Evolutionary conservation across 53 echinoderm and acorn worm genomes (phyloP).

Genomic region (Hippasteria phrygiana): DNA sequence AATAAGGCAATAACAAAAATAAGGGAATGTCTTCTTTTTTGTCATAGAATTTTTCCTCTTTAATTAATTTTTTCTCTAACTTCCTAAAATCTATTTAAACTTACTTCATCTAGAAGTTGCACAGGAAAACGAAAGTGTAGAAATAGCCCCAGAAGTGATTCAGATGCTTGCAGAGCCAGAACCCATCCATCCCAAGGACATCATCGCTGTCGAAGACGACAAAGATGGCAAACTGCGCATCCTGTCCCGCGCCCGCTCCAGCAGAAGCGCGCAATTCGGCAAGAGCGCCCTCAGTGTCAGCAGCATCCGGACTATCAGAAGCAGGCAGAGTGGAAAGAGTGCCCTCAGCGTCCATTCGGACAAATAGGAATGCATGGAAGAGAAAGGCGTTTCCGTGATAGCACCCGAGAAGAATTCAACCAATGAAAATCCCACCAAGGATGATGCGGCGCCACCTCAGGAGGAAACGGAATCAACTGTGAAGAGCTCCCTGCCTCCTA

Average conservation of each 20-base stretch:
- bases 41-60: no score
- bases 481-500: not conserved
- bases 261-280: constrained; percentile 19
- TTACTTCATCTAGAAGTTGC: constrained; percentile 71
- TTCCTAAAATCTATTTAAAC: no score
- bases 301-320: constrained; percentile 5
- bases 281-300: constrained; percentile 21
- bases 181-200: constrained; percentile 59
- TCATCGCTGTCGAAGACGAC: constrained; percentile 69
- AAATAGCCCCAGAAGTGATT: constrained; percentile 70
- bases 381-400: not conserved
- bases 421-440: not conserved
- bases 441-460: not conserved
- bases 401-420: not conserved
- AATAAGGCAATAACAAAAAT: no score
- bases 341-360: not conserved
- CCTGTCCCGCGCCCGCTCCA: constrained; percentile 55
- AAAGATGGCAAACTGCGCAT: constrained; percentile 63
- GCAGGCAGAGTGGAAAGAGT: not conserved
- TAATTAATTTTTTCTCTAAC: no score
- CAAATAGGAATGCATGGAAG: not conserved
- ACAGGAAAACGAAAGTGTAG: constrained; percentile 67
- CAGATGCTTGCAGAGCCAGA: constrained; percentile 73
- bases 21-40: no score
- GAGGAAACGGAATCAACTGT: not conserved